These are phyloP conservation scores for Felis chaus DNA, from an alignment of 2,113 vertebrate genomes.

Conservation along the genomic window DNA sequence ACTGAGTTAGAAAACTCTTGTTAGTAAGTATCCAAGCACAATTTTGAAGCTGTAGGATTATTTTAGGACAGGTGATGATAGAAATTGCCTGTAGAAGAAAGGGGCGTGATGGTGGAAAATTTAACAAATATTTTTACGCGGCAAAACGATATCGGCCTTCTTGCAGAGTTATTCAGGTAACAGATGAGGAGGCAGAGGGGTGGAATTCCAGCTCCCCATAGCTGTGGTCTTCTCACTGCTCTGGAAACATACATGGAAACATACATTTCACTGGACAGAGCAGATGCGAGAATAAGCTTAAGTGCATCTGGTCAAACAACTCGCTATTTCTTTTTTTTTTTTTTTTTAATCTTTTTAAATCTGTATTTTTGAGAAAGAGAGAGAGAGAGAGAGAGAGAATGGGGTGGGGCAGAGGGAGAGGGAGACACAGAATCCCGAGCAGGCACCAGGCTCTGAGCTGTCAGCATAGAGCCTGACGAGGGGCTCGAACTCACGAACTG, in stretches of 20 bases:
- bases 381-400: too few species aligned
- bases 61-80: background rate
- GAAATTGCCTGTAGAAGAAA: background rate
- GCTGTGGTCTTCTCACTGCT: background rate
- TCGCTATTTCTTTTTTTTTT: background rate
- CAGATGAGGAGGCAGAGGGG: background rate
- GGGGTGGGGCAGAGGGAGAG: too few species aligned
- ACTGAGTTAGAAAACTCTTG: background rate
- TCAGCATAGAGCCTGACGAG: too few species aligned
- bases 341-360: too few species aligned
- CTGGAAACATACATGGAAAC: accelerated
- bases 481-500: too few species aligned
- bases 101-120: accelerated
- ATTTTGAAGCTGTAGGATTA: background rate
- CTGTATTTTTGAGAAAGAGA: too few species aligned
- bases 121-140: background rate
- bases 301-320: background rate
- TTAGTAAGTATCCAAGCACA: background rate
- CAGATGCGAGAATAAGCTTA: background rate
- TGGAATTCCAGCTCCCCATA: background rate
- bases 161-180: background rate
- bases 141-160: background rate
- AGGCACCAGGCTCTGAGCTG: too few species aligned
- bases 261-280: background rate
- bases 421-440: too few species aligned